Evolutionary conservation across 2,113 vertebrate species (phyloP).

Genomic region (Xenopus laevis): DNA sequence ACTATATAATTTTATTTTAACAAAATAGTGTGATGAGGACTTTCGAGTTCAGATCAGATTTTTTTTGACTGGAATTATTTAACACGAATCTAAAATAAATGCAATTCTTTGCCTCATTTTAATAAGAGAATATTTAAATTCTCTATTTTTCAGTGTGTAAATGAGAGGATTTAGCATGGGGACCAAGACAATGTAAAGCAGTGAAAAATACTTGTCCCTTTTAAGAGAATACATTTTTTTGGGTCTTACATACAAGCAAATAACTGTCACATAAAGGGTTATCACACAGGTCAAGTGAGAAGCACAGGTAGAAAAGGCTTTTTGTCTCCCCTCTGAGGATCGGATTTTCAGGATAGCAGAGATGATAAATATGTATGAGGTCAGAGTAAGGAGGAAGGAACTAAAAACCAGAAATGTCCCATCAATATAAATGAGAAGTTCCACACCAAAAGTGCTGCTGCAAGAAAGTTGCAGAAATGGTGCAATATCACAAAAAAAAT

Average conservation of each 20-base stretch:
- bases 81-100: background rate
- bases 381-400: conserved; percentile 44
- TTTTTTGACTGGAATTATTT: no score
- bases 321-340: no score
- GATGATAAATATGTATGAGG: conserved; percentile 49
- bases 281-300: no score
- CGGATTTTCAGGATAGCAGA: no score
- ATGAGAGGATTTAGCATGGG: conserved; percentile 53
- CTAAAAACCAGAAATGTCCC: conserved; percentile 41
- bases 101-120: conserved; percentile 12
- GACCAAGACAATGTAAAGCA: conserved; percentile 20
- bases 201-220: conserved; percentile 18
- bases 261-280: background rate
- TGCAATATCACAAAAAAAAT: conserved; percentile 52
- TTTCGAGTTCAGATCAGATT: no score
- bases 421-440: conserved; percentile 43
- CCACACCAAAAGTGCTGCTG: conserved; percentile 39
- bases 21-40: no score
- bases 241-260: conserved; percentile 24
- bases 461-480: conserved; percentile 51
- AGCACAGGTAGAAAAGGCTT: no score
- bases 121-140: conserved; percentile 53
- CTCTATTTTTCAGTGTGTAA: conserved; percentile 55
- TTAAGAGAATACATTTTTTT: conserved; percentile 7
- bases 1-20: no score